A percentile compares a stretch with the other conserved stretches of the same genome.
Evolutionary conservation across 2,888 invertebrate species (phyloP).

Genomic region (Cantharis rustica): DNA sequence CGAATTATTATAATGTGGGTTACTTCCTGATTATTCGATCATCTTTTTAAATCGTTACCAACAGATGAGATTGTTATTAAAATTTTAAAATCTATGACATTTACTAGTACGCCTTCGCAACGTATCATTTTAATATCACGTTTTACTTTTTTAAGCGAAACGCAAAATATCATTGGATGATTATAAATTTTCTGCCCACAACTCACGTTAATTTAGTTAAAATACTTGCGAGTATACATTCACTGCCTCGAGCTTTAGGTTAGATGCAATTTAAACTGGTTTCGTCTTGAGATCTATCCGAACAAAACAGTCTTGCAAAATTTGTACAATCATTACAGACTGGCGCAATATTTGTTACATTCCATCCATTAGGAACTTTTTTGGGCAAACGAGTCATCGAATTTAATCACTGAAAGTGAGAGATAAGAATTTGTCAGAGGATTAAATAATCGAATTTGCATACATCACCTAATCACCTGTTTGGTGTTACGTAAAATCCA

Average conservation of each 20-base stretch:
- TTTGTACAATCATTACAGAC: background rate
- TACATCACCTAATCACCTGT: background rate
- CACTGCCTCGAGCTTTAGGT: conserved; percentile 27
- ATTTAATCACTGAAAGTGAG: background rate
- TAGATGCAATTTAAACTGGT: conserved; percentile 25
- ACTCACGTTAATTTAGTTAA: background rate
- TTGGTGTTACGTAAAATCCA: background rate
- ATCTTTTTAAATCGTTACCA: background rate
- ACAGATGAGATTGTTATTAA: background rate
- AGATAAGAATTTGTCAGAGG: background rate
- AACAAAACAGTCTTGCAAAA: background rate
- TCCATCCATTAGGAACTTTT: background rate
- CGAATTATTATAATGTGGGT: background rate
- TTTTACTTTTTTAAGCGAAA: background rate
- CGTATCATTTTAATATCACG: background rate
- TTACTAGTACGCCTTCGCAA: background rate
- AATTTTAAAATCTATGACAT: background rate
- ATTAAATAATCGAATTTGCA: background rate
- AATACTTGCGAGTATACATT: conserved; percentile 14
- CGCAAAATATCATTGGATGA: background rate
- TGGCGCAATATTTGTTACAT: background rate
- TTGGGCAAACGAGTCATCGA: background rate
- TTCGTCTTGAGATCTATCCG: conserved; percentile 8
- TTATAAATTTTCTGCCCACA: background rate
- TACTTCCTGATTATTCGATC: conserved; percentile 16